phyloP scores from a whole-genome alignment of 2,113 vertebrate genomes.

The Apeltes quadracus region DNA sequence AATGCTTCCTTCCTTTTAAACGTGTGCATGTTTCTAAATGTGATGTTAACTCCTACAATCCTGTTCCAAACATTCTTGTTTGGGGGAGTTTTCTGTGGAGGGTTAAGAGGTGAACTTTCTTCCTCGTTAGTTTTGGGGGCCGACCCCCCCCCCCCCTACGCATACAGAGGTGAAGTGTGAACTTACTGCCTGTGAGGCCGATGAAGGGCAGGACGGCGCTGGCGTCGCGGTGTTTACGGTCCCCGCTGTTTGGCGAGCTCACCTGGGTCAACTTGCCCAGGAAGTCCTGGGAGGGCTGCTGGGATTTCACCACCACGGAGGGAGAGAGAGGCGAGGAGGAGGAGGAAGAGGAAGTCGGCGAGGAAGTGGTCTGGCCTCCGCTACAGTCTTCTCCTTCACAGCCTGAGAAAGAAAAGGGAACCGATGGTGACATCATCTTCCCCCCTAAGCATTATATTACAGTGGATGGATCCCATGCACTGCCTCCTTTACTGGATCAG shows the following conservation, averaged over 20 bases:
- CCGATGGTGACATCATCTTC: no score
- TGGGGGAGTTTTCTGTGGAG: no score
- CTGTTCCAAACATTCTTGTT: neutral
- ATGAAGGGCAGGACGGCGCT: conserved; percentile 69
- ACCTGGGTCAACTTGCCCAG: conserved; percentile 56
- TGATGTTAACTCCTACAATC: no score
- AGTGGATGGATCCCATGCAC: neutral
- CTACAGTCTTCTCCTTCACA: conserved; percentile 28
- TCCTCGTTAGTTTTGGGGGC: neutral
- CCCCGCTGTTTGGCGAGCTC: conserved; percentile 54
- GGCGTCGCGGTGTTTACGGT: conserved; percentile 69
- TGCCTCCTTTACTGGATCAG: neutral
- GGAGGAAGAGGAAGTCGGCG: neutral
- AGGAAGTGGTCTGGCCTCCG: neutral
- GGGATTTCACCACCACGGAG: conserved; percentile 1
- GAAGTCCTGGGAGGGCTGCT: conserved; percentile 40
- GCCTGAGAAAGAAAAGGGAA: conserved; percentile 16
- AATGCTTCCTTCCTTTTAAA: no score
- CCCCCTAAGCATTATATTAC: neutral
- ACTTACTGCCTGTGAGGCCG: conserved; percentile 72
- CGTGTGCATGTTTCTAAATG: no score
- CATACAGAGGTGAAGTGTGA: neutral
- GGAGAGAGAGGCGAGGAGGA: conserved; percentile 2
- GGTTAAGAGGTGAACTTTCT: conserved; percentile 9
- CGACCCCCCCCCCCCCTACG: neutral